Evolutionary conservation across 2,113 vertebrate genomes (phyloP).

Genomic region (Urocynchramus pylzowi): DNA sequence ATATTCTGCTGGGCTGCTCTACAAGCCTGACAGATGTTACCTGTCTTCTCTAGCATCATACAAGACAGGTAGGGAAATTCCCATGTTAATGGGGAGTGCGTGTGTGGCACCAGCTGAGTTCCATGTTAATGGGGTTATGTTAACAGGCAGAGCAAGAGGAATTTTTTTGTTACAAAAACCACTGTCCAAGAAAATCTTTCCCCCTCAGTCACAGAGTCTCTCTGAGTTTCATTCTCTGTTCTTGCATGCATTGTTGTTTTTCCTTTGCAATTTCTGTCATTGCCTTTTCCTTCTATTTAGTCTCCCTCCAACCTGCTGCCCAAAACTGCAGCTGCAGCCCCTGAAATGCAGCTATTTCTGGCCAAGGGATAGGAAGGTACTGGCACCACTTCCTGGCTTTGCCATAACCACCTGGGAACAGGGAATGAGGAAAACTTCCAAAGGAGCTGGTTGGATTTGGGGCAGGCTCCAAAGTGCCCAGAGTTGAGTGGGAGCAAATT

Average conservation of each 20-base stretch:
- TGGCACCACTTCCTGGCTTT: background rate
- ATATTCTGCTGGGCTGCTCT: background rate
- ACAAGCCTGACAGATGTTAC: background rate
- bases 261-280: background rate
- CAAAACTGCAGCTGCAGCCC: background rate
- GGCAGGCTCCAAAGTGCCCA: background rate
- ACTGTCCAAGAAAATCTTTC: background rate
- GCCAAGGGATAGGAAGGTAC: background rate
- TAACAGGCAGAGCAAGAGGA: background rate
- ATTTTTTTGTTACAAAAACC: background rate
- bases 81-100: fast-evolving
- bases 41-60: background rate
- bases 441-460: background rate
- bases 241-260: background rate
- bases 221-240: background rate
- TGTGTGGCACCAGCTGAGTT: fast-evolving
- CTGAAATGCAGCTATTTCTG: background rate
- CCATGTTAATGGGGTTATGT: background rate
- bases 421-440: background rate
- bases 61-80: background rate
- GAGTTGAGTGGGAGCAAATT: background rate
- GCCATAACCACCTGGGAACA: background rate
- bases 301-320: background rate
- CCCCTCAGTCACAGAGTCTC: background rate
- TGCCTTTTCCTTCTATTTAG: background rate